A percentile compares a stretch with the other conserved stretches of the same genome.
These are phyloP conservation scores for Hippocampus kuda DNA, from an alignment of 2,797 vertebrate genomes.

Conservation along the genomic window DNA sequence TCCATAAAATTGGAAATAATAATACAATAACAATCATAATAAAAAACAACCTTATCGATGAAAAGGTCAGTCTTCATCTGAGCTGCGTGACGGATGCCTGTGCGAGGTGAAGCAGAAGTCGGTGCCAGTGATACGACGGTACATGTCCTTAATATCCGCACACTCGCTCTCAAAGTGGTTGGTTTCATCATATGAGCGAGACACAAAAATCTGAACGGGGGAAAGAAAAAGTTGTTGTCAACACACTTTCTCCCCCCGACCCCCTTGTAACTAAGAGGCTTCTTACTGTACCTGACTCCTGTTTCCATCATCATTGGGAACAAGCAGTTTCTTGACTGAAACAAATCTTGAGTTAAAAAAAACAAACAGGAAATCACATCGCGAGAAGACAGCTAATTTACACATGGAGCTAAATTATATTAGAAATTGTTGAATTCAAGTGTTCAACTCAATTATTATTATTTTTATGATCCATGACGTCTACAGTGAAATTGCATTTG, in stretches of 20 bases:
- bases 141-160: slow-evolving; percentile 68
- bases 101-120: slow-evolving; percentile 54
- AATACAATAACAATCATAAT: too few relatives aligned
- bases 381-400: too few relatives aligned
- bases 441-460: too few relatives aligned
- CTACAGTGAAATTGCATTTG: too few relatives aligned
- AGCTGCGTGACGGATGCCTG: slow-evolving; percentile 46
- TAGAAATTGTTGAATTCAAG: too few relatives aligned
- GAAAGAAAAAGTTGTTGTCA: background rate
- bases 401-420: too few relatives aligned
- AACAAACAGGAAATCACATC: background rate
- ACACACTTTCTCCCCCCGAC: background rate
- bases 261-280: background rate
- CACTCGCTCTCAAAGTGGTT: slow-evolving; percentile 63
- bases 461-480: too few relatives aligned
- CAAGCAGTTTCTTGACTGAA: slow-evolving; percentile 51
- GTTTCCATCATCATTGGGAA: slow-evolving; percentile 64
- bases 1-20: background rate
- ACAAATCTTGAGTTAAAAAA: slow-evolving; percentile 52
- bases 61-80: slow-evolving; percentile 47
- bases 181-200: slow-evolving; percentile 61
- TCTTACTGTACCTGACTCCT: slow-evolving; percentile 60
- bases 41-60: too few relatives aligned
- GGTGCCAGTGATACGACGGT: slow-evolving; percentile 62
- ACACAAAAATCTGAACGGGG: slow-evolving; percentile 64